Evolutionary conservation across 2,113 vertebrate genomes (phyloP).

Genomic region (Tetrao urogallus): DNA sequence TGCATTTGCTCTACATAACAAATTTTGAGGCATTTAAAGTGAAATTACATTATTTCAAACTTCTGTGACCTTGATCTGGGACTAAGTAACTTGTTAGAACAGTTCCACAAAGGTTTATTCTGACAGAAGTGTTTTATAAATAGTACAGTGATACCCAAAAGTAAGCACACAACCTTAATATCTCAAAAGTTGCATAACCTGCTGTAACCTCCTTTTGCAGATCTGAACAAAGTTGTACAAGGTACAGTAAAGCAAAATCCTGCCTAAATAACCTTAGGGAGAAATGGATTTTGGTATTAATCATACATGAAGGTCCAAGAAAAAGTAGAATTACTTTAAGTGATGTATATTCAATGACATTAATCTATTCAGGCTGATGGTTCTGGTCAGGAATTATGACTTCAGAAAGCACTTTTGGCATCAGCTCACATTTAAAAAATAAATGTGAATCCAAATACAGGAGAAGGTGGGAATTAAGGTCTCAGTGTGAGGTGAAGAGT

Average conservation of each 20-base stretch:
- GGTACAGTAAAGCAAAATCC: background rate
- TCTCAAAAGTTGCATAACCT: background rate
- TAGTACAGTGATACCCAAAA: background rate
- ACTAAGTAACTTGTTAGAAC: background rate
- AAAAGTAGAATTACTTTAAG: background rate
- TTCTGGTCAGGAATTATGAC: background rate
- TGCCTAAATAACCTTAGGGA: background rate
- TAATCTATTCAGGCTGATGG: background rate
- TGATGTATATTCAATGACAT: background rate
- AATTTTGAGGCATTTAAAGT: background rate
- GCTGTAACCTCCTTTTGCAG: background rate
- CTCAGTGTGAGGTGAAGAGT: background rate
- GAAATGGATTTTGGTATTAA: background rate
- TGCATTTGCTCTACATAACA: background rate
- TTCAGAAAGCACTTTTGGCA: background rate
- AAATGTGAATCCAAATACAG: background rate
- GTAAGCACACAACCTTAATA: rapidly evolving
- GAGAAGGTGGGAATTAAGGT: background rate
- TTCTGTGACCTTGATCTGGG: background rate
- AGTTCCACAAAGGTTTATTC: background rate
- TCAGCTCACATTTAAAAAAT: background rate
- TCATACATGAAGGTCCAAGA: background rate
- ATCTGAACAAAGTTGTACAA: background rate
- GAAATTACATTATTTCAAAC: background rate
- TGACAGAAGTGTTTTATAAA: background rate